These are phyloP conservation scores for Bombus cullumanus DNA, from an alignment of 1,140 invertebrate species.

Conservation along the genomic window DNA sequence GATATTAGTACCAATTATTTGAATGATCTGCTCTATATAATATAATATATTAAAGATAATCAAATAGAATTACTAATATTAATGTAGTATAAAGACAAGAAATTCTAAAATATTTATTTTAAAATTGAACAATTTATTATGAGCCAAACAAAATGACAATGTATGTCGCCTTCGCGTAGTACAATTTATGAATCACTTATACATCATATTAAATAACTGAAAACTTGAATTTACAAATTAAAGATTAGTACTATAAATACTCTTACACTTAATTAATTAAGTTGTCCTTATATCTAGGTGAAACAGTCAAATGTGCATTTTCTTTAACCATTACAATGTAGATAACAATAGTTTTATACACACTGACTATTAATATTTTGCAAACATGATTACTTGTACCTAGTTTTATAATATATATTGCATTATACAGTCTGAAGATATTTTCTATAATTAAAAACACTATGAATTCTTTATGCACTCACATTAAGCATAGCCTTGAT, in stretches of 20 bases:
- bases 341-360: slow-evolving; percentile 66
- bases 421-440: slow-evolving; percentile 48
- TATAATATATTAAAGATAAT: background rate
- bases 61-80: background rate
- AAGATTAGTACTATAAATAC: slow-evolving; percentile 71
- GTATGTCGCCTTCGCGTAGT: slow-evolving; percentile 60
- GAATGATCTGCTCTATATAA: background rate
- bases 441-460: slow-evolving; percentile 56
- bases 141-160: slow-evolving; percentile 62
- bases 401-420: slow-evolving; percentile 41
- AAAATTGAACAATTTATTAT: slow-evolving; percentile 77
- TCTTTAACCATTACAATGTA: slow-evolving; percentile 59
- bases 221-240: slow-evolving; percentile 72
- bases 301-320: slow-evolving; percentile 68
- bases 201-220: slow-evolving; percentile 71
- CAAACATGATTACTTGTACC: slow-evolving; percentile 53
- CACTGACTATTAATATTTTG: slow-evolving; percentile 60
- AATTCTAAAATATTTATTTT: slow-evolving; percentile 38
- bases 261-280: slow-evolving; percentile 72
- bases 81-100: background rate
- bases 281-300: slow-evolving; percentile 66
- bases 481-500: slow-evolving; percentile 35
- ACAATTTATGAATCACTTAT: slow-evolving; percentile 63
- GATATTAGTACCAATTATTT: background rate
- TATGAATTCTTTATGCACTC: slow-evolving; percentile 44